Evolutionary conservation across 2,797 vertebrate species (phyloP).

Genomic region (Potorous gilbertii): DNA sequence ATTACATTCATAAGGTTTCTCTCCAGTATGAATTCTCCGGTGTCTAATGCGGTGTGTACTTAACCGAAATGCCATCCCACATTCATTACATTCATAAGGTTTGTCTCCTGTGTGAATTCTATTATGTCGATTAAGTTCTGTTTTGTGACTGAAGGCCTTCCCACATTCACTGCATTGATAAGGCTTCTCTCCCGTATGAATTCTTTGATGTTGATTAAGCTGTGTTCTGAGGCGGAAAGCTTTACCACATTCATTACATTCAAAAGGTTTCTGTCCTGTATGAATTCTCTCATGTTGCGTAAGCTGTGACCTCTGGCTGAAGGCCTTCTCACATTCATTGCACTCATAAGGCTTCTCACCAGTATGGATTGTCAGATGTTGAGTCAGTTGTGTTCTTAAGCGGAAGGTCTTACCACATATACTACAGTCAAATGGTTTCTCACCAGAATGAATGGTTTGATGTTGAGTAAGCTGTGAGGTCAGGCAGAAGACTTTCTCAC

Average conservation of each 20-base stretch:
- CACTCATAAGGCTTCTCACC: conserved; percentile 62
- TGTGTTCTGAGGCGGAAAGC: conserved; percentile 61
- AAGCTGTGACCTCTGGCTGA: conserved; percentile 65
- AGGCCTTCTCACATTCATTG: conserved; percentile 61
- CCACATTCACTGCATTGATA: conserved; percentile 68
- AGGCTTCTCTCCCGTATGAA: conserved; percentile 62
- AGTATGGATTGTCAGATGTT: conserved; percentile 51
- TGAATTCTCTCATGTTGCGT: conserved; percentile 65
- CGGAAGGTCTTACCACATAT: conserved; percentile 63
- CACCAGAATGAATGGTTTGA: conserved; percentile 64
- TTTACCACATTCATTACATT: conserved; percentile 58
- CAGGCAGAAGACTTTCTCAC: conserved; percentile 74
- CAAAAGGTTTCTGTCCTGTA: conserved; percentile 56
- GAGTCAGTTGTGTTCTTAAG: conserved; percentile 49
- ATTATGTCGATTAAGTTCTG: conserved; percentile 62
- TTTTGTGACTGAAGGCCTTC: conserved; percentile 63
- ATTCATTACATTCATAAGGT: conserved; percentile 33
- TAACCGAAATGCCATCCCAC: conserved; percentile 4
- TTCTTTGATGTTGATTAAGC: conserved; percentile 63
- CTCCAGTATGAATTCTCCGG: not conserved
- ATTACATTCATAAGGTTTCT: not conserved
- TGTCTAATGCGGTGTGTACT: not conserved
- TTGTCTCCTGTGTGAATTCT: conserved; percentile 65
- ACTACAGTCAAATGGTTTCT: conserved; percentile 63
- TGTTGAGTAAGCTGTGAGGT: conserved; percentile 72